phyloP scores from a whole-genome alignment of 2,797 vertebrate species.

The Sebastes oblongus region DNA sequence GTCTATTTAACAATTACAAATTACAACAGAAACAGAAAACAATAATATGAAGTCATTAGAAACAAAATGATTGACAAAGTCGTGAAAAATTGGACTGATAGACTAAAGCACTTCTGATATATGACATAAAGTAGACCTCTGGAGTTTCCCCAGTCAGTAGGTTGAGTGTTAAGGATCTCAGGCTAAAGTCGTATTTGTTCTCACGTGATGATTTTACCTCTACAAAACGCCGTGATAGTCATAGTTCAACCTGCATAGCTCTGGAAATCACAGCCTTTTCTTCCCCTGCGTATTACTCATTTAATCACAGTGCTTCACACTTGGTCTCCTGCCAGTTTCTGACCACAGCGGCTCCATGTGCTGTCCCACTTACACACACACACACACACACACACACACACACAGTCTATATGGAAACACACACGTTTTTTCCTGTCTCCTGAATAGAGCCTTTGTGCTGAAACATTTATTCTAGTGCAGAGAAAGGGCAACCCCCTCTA shows the following conservation, averaged over 20 bases:
- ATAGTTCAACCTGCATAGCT: neutral
- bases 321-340: slow-evolving; percentile 34
- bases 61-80: no score
- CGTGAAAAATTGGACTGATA: no score
- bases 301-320: slow-evolving; percentile 30
- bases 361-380: slow-evolving; percentile 34
- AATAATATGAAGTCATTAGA: no score
- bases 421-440: slow-evolving; percentile 51
- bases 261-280: neutral
- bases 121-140: no score
- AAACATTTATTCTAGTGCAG: slow-evolving; percentile 62
- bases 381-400: neutral
- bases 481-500: slow-evolving; percentile 27
- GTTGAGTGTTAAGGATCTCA: neutral
- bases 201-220: neutral
- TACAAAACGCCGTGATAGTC: neutral
- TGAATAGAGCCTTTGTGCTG: slow-evolving; percentile 72
- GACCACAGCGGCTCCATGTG: slow-evolving; percentile 48
- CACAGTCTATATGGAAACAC: neutral
- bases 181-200: neutral
- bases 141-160: no score
- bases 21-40: no score
- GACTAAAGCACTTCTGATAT: no score
- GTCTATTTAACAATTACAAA: no score
- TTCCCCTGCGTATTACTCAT: slow-evolving; percentile 19